phyloP scores from a whole-genome alignment of 2,797 vertebrate genomes.

The Dicrostonyx torquatus region DNA sequence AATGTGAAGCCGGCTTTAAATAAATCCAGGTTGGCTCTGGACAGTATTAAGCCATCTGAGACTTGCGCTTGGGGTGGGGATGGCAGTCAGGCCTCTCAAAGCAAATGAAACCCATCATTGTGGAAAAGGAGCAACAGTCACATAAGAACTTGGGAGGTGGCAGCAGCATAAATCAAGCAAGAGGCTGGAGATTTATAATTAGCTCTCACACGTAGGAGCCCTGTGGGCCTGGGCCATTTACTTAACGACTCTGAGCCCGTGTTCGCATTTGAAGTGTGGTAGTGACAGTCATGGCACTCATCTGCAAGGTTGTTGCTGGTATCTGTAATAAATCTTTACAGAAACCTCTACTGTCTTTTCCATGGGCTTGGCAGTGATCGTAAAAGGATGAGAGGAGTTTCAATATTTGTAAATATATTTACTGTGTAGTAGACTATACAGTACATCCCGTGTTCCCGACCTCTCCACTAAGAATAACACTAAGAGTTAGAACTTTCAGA shows the following conservation, averaged over 20 bases:
- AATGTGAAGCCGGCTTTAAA: slow-evolving; percentile 49
- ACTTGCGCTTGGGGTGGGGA: neutral
- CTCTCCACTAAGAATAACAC: neutral
- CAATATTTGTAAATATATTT: neutral
- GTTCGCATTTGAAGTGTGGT: neutral
- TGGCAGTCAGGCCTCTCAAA: neutral
- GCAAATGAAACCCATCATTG: neutral
- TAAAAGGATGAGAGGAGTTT: neutral
- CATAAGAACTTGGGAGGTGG: slow-evolving; percentile 21
- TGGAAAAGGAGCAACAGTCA: neutral
- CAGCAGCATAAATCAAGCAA: neutral
- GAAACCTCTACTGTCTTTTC: neutral
- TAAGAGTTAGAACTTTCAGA: neutral
- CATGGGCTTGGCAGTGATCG: too few relatives aligned
- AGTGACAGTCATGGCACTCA: neutral
- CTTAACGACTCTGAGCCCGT: neutral
- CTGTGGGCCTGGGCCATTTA: neutral
- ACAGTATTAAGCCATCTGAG: neutral
- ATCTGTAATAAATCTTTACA: neutral
- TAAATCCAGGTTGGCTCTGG: slow-evolving; percentile 68
- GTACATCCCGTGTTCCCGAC: neutral
- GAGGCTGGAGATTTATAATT: neutral
- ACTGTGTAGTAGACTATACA: neutral
- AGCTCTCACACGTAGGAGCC: neutral
- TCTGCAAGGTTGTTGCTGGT: neutral